Conservation (phyloP, 37 sponge, comb jelly and placozoan species). For the Bolinopsis microptera region DNA sequence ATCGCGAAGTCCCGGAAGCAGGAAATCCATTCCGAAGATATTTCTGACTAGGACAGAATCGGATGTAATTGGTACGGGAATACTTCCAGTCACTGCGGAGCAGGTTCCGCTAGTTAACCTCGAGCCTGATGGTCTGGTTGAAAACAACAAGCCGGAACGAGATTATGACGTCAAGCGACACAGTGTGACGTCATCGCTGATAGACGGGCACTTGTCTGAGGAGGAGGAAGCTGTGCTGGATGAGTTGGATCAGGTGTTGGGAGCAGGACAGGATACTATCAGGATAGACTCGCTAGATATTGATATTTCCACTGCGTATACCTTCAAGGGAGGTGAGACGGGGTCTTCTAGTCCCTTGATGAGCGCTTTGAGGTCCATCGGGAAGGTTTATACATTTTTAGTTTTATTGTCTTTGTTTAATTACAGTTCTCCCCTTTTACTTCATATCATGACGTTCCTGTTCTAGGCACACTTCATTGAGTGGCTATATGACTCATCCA, state of each 20-base stretch:
- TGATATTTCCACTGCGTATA: not conserved
- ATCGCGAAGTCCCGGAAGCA: too few species aligned
- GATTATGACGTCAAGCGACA: not conserved
- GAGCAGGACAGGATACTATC: not conserved
- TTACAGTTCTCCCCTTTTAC: too few species aligned
- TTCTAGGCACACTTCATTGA: too few species aligned
- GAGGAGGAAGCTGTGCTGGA: not conserved
- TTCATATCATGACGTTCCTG: too few species aligned
- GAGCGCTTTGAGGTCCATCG: not conserved
- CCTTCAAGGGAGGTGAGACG: not conserved
- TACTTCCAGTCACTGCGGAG: not conserved
- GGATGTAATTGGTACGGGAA: not conserved
- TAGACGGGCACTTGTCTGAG: not conserved
- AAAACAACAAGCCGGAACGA: not conserved
- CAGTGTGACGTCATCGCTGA: not conserved
- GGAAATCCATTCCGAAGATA: not conserved
- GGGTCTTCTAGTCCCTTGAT: not conserved
- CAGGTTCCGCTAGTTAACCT: not conserved
- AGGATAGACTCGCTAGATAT: not conserved
- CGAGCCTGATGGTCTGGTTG: not conserved
- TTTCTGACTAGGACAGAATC: not conserved
- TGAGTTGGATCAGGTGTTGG: conserved; percentile 2
- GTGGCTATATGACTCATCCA: too few species aligned
- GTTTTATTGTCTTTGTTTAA: too few species aligned
- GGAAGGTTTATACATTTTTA: too few species aligned